Conservation (phyloP, 2,888 invertebrate species). For the Alentia gelatinosa region DNA sequence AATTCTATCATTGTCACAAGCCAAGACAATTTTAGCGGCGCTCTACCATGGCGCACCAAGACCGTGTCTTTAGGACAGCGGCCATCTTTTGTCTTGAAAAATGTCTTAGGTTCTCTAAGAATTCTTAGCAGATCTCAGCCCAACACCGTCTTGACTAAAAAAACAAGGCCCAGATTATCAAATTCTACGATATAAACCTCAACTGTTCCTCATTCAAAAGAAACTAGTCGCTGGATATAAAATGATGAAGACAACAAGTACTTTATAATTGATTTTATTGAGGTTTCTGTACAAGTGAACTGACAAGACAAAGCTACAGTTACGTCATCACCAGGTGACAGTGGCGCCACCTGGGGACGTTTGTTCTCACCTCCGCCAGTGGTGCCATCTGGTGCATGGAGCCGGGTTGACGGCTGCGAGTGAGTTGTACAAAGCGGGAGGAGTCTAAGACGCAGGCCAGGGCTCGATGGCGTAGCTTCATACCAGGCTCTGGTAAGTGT, state of each 20-base stretch:
- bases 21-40: too few species aligned
- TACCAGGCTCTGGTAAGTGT: slow-evolving; percentile 37
- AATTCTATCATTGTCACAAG: too few species aligned
- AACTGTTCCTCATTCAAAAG: too few species aligned
- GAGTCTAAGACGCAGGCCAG: not conserved
- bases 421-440: slow-evolving; percentile 5
- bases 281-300: slow-evolving; percentile 52
- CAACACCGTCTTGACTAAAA: too few species aligned
- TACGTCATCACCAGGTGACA: not conserved
- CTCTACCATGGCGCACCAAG: too few species aligned
- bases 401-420: not conserved
- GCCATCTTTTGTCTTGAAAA: too few species aligned
- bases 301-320: slow-evolving; percentile 48
- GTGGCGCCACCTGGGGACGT: not conserved
- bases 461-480: not conserved
- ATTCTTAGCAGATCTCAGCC: too few species aligned
- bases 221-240: too few species aligned
- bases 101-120: too few species aligned
- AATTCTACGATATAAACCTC: too few species aligned
- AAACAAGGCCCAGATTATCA: too few species aligned
- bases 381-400: slow-evolving; percentile 26
- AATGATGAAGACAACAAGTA: not conserved
- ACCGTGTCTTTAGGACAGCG: too few species aligned
- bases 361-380: slow-evolving; percentile 13
- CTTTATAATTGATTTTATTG: slow-evolving; percentile 48